phyloP scores from a whole-genome alignment of 1,140 invertebrate species.

The Calycopis cecrops region DNA sequence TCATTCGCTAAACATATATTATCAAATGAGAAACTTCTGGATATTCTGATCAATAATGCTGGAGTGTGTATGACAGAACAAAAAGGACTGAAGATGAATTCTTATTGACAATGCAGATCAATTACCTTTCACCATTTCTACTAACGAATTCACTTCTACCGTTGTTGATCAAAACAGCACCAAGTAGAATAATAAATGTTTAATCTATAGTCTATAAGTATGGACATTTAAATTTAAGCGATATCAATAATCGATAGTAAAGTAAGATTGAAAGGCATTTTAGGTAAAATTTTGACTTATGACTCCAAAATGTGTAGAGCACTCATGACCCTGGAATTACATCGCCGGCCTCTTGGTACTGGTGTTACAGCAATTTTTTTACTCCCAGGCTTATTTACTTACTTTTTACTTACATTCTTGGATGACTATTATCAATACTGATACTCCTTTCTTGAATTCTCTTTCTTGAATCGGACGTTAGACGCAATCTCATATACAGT shows the following conservation, averaged over 20 bases:
- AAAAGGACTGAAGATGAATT: slow-evolving; percentile 83
- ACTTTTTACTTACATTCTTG: no score
- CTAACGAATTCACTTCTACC: slow-evolving; percentile 82
- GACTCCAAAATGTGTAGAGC: slow-evolving; percentile 91
- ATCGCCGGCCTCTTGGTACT: slow-evolving; percentile 82
- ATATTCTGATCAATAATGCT: slow-evolving; percentile 91
- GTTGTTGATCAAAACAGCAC: slow-evolving; percentile 83
- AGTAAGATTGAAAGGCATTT: slow-evolving; percentile 38
- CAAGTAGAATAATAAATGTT: slow-evolving; percentile 88
- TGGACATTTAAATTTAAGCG: slow-evolving; percentile 82
- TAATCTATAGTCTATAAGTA: slow-evolving; percentile 85
- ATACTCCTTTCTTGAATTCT: no score
- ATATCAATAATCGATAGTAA: slow-evolving; percentile 86
- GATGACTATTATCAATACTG: slow-evolving; percentile 36
- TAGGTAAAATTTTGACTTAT: slow-evolving; percentile 18
- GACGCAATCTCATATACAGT: no score
- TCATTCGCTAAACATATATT: slow-evolving; percentile 80
- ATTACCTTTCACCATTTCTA: slow-evolving; percentile 90
- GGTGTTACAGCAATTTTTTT: slow-evolving; percentile 86
- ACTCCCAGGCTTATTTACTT: no score
- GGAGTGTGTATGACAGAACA: slow-evolving; percentile 55
- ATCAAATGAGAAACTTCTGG: slow-evolving; percentile 80
- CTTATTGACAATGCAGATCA: slow-evolving; percentile 88
- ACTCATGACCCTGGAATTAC: slow-evolving; percentile 87
- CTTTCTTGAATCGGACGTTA: no score